These are phyloP conservation scores for Marcusenius ussheri DNA, from an alignment of 2,113 vertebrate genomes.

Conservation along the genomic window DNA sequence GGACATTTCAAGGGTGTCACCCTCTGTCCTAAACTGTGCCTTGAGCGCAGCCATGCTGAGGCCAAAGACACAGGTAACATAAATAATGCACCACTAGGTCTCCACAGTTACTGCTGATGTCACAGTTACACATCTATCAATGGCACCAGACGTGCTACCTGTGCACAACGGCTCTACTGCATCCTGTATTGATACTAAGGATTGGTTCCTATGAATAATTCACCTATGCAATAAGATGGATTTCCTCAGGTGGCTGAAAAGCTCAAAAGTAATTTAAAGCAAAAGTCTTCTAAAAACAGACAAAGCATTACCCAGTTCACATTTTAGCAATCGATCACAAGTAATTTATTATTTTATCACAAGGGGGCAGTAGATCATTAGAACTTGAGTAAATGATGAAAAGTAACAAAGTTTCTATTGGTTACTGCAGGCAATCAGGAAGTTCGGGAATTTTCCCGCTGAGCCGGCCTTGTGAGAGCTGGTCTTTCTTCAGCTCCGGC, in stretches of 20 bases:
- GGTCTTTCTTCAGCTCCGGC: not conserved
- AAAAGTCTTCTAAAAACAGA: not conserved
- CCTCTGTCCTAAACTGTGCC: not conserved
- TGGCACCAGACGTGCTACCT: not conserved
- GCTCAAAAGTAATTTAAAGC: not conserved
- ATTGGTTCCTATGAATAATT: not conserved
- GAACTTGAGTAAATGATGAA: not conserved
- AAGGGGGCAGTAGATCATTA: constrained; percentile 42
- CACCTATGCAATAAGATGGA: not conserved
- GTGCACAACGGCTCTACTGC: not conserved
- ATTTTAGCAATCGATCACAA: not conserved
- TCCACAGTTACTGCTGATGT: not conserved
- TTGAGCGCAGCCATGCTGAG: not conserved
- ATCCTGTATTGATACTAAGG: not conserved
- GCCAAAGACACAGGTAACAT: not conserved
- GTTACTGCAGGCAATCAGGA: not conserved
- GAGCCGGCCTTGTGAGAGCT: not conserved
- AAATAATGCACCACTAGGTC: not conserved
- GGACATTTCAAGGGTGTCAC: not conserved
- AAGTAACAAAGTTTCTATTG: not conserved
- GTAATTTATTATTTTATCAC: constrained; percentile 23
- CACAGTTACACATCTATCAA: not conserved
- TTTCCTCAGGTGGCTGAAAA: not conserved
- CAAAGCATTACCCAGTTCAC: not conserved
- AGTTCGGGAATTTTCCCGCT: not conserved